These are phyloP conservation scores for Octodonta nipae DNA, from an alignment of 2,888 invertebrate genomes.

Conservation along the genomic window DNA sequence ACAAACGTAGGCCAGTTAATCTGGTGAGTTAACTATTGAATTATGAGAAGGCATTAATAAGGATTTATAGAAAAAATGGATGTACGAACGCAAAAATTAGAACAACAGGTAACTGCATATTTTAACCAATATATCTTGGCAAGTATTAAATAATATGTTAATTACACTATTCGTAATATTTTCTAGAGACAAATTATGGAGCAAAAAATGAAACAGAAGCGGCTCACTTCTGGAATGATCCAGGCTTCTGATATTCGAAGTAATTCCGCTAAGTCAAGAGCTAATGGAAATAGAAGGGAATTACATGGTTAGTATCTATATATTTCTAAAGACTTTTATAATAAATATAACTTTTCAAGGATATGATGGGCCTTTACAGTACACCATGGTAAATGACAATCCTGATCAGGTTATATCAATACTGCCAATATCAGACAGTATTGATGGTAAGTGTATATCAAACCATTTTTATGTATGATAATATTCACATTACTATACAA, in stretches of 20 bases:
- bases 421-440: constrained; percentile 25
- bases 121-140: no score
- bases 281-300: constrained; percentile 52
- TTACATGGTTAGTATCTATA: constrained; percentile 45
- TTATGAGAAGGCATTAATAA: no score
- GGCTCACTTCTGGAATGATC: constrained; percentile 73
- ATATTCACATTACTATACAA: no score
- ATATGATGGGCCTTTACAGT: constrained; percentile 81
- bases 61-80: constrained; percentile 27
- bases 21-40: constrained; percentile 7
- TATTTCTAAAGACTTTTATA: constrained; percentile 5
- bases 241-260: constrained; percentile 72
- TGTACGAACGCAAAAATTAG: constrained; percentile 65
- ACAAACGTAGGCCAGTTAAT: constrained; percentile 12
- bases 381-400: constrained; percentile 59
- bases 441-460: constrained; percentile 26
- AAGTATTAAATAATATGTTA: constrained; percentile 1
- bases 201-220: constrained; percentile 75
- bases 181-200: constrained; percentile 71
- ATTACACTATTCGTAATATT: constrained; percentile 6
- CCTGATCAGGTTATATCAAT: constrained; percentile 58
- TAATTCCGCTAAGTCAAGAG: constrained; percentile 48
- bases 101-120: constrained; percentile 68
- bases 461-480: no score
- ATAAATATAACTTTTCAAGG: constrained; percentile 40